Percentiles rank a stretch among this genome's conserved stretches.
Evolutionary conservation across 1,140 invertebrate species (phyloP).

Genomic region (Parapsyche elsis): DNA sequence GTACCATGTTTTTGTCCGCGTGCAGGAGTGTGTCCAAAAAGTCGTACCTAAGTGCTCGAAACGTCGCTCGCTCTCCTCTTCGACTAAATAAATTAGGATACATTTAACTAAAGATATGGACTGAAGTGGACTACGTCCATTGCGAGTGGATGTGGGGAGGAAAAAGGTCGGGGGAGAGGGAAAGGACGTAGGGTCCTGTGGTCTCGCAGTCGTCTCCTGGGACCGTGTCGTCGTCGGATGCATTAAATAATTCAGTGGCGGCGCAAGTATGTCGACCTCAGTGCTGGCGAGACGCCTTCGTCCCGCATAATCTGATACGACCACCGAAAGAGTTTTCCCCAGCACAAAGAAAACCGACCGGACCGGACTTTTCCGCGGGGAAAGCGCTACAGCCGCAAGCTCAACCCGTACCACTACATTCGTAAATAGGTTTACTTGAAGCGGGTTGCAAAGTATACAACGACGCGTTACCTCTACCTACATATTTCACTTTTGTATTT

Average conservation of each 20-base stretch:
- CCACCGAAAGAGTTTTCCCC: conserved; percentile 28
- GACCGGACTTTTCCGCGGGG: neutral
- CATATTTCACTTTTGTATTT: too few species aligned
- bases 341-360: conserved; percentile 4
- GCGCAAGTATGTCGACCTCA: conserved; percentile 24
- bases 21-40: too few species aligned
- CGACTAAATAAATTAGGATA: conserved; percentile 16
- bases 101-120: neutral
- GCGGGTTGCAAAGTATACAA: too few species aligned
- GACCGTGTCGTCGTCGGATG: neutral
- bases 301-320: conserved; percentile 38
- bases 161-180: neutral
- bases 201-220: neutral
- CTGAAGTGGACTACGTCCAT: neutral
- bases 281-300: neutral
- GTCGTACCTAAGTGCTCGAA: too few species aligned
- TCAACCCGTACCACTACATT: too few species aligned
- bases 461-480: too few species aligned
- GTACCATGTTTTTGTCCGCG: too few species aligned
- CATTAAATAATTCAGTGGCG: conserved; percentile 42
- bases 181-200: neutral
- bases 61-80: neutral
- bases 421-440: too few species aligned
- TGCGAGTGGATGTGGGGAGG: neutral
- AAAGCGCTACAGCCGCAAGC: neutral